A percentile compares a stretch with the other conserved stretches of the same genome.
Conservation (phyloP, 2,113 vertebrate genomes). For the Polypterus bichir region DNA sequence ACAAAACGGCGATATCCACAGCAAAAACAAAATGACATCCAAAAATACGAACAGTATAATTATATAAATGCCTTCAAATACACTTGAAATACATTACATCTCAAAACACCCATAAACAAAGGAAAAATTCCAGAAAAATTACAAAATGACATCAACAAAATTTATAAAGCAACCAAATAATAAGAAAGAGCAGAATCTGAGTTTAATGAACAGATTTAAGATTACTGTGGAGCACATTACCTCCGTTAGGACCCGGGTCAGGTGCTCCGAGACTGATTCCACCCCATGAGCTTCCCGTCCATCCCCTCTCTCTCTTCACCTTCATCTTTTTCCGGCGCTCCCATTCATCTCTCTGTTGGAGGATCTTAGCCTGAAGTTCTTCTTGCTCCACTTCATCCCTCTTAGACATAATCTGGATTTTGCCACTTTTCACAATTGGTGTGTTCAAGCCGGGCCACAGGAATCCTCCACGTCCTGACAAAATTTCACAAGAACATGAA, state of each 20-base stretch:
- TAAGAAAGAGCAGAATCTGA: no score
- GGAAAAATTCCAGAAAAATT: no score
- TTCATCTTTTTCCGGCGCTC: conserved; percentile 62
- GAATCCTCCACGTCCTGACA: conserved; percentile 66
- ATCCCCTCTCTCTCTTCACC: conserved; percentile 74
- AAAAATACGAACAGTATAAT: no score
- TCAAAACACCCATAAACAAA: no score
- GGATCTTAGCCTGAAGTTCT: conserved; percentile 49
- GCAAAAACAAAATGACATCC: no score
- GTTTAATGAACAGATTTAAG: no score
- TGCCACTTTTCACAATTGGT: conserved; percentile 52
- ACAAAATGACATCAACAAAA: no score
- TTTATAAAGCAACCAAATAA: no score
- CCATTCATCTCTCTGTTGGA: conserved; percentile 64
- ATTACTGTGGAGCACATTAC: conserved; percentile 35
- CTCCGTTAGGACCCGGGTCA: conserved; percentile 81
- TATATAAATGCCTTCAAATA: no score
- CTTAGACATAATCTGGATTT: conserved; percentile 41
- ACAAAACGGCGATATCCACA: no score
- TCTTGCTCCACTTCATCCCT: conserved; percentile 57
- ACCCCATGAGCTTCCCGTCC: conserved; percentile 79
- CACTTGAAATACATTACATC: no score
- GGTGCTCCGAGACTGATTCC: conserved; percentile 72
- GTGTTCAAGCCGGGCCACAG: conserved; percentile 87
- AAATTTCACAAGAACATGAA: conserved; percentile 7